A percentile compares a stretch with the other conserved stretches of the same genome.
phyloP scores from a whole-genome alignment of 2,113 vertebrate genomes.

The rat (Rattus norvegicus) region GRCr8 NC_086020.1:113970501-113971000 shows the following conservation, averaged over 20 bases:
- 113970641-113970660: not conserved
- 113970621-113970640: not conserved
- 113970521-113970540: not conserved
- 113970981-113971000: not conserved
- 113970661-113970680: too few species aligned
- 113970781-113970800: too few species aligned
- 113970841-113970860: too few species aligned
- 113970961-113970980: not conserved
- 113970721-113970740: too few species aligned
- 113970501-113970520: not conserved
- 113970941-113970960: not conserved
- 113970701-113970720: too few species aligned
- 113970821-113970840: too few species aligned
- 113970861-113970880: too few species aligned
- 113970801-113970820: too few species aligned
- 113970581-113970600: not conserved
- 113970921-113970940: constrained; percentile 32
- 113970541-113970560: not conserved
- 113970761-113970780: too few species aligned
- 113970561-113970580: not conserved
- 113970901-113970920: not conserved
- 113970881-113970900: not conserved
- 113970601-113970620: not conserved
- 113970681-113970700: too few species aligned
- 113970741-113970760: too few species aligned